Conservation (phyloP, 2,113 vertebrate species). For the Malurus elegans region DNA sequence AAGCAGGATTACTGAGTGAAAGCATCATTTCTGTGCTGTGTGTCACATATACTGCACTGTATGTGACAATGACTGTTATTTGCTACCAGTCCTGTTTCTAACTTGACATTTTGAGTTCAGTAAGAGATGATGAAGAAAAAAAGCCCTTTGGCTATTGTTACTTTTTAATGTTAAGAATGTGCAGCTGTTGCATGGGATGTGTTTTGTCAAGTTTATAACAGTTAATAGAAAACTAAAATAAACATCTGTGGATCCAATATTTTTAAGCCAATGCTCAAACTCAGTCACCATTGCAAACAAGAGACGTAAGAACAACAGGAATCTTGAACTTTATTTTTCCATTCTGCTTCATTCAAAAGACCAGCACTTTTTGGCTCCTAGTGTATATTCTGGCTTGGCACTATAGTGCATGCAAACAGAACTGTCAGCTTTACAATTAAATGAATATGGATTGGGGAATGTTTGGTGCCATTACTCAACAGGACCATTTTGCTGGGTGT, state of each 20-base stretch:
- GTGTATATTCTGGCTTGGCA: background rate
- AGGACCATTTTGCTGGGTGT: slow-evolving; percentile 4
- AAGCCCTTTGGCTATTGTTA: background rate
- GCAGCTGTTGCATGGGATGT: background rate
- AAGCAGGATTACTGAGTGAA: background rate
- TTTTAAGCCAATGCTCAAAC: background rate
- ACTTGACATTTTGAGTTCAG: background rate
- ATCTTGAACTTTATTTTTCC: background rate
- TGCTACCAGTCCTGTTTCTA: background rate
- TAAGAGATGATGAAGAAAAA: background rate
- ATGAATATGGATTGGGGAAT: slow-evolving; percentile 35
- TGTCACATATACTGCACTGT: background rate
- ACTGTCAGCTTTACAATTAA: slow-evolving; percentile 12
- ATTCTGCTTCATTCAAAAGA: background rate
- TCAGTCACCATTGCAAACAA: background rate
- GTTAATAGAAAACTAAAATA: slow-evolving; percentile 6
- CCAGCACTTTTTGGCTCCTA: background rate
- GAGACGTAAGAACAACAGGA: background rate
- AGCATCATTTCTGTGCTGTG: background rate
- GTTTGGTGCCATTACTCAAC: slow-evolving; percentile 10
- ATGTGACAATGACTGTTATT: background rate
- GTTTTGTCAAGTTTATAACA: background rate
- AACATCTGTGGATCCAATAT: background rate
- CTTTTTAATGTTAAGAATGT: background rate
- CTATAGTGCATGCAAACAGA: background rate